These are phyloP conservation scores for Drosophila yooni DNA, from an alignment of 2,888 invertebrate genomes.

Conservation along the genomic window DNA sequence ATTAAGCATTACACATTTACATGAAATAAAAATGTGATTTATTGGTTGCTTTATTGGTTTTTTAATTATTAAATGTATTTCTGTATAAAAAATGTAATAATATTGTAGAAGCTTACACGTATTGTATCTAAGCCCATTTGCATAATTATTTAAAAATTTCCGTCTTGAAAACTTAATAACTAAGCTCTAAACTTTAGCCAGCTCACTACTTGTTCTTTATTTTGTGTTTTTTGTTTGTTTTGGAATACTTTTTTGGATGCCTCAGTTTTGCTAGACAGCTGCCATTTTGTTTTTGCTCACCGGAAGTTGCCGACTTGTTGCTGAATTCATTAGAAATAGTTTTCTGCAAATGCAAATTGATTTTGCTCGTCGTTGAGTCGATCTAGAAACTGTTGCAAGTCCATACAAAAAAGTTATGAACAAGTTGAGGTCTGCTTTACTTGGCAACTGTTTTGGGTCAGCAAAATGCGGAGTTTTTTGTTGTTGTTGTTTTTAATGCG, in stretches of 20 bases:
- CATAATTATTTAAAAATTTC: not conserved
- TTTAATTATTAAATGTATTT: not conserved
- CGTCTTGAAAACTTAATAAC: not conserved
- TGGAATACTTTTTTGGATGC: not conserved
- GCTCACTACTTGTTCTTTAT: not conserved
- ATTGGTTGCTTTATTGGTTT: not conserved
- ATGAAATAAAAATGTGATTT: not conserved
- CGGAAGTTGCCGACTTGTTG: slow-evolving; percentile 32
- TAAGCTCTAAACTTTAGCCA: not conserved
- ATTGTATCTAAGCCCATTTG: not conserved
- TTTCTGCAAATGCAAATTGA: slow-evolving; percentile 28
- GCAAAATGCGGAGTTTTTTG: slow-evolving; percentile 9
- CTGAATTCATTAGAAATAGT: slow-evolving; percentile 36
- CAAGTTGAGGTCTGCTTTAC: not conserved
- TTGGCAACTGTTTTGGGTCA: slow-evolving; percentile 18
- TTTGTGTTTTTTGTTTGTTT: not conserved
- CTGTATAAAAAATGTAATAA: not conserved
- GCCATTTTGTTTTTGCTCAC: slow-evolving; percentile 12
- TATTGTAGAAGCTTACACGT: not conserved
- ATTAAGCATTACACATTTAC: not conserved
- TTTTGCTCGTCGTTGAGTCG: not conserved
- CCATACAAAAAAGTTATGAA: not conserved
- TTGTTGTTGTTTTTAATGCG: slow-evolving; percentile 47
- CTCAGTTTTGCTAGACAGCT: slow-evolving; percentile 1
- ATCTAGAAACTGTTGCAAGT: slow-evolving; percentile 4